These are phyloP conservation scores for Drosophila sulfurigaster DNA, from an alignment of 1,140 invertebrate species.

Conservation along the genomic window DNA sequence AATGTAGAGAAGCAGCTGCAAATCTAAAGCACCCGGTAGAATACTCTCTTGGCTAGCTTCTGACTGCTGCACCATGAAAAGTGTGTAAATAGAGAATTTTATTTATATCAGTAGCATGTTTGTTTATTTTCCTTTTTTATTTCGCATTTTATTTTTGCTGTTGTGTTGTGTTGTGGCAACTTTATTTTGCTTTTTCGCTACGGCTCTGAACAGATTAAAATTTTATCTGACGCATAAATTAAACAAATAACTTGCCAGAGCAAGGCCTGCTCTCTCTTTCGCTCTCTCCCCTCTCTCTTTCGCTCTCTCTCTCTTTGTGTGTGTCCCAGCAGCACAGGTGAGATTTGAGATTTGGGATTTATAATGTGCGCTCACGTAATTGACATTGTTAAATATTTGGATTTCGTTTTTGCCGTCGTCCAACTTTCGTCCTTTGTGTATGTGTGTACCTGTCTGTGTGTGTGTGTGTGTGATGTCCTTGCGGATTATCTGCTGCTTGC, in stretches of 20 bases:
- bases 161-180: constrained; percentile 49
- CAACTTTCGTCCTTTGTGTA: constrained; percentile 44
- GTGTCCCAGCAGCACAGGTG: constrained; percentile 72
- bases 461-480: constrained; percentile 6
- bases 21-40: constrained; percentile 72
- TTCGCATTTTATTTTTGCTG: constrained; percentile 28
- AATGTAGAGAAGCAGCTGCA: constrained; percentile 24
- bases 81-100: constrained; percentile 82
- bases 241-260: constrained; percentile 77
- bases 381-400: constrained; percentile 83
- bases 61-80: constrained; percentile 51
- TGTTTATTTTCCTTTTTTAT: constrained; percentile 48
- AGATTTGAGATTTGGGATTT: constrained; percentile 83
- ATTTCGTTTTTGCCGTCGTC: constrained; percentile 52
- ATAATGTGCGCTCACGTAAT: constrained; percentile 83
- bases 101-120: constrained; percentile 71
- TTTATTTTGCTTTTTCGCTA: constrained; percentile 70
- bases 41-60: constrained; percentile 41
- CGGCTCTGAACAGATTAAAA: constrained; percentile 80
- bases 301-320: constrained; percentile 13
- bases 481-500: constrained; percentile 12
- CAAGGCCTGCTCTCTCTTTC: constrained; percentile 22
- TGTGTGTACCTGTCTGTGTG: background rate
- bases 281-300: background rate
- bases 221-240: constrained; percentile 83